Base-by-base conservation (phyloP, 2,113 vertebrate genomes). In the Addax nasomaculatus region DNA sequence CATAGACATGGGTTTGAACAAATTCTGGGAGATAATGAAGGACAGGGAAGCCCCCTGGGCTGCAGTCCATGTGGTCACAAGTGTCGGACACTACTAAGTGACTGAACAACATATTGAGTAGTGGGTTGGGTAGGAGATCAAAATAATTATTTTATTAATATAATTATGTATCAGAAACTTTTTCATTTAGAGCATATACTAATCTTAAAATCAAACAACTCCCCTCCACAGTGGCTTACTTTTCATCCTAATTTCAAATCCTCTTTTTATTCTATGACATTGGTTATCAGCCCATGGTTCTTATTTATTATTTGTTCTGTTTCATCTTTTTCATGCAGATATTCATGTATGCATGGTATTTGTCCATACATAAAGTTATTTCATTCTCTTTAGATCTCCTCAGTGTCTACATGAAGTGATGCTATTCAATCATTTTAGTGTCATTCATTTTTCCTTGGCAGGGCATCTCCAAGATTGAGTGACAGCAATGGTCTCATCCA, bases 361-460 rank as follows among this genome's bases (percentile, higher is more conserved):
- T 64, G 2, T 4, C 23, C 51, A 36, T 39, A 58, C 45, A 90
- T 7, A 80, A 64, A 0, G 7, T 12, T 29, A 53, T 3, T 55
- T 14, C 3, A 5, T 58, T 62, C 23, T n/a, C 6, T 60, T 73
- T 57, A 45, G 49, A 49, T 33, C 0, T 3, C 14, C 27, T 87
- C 7, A 47, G 0, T 55, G 30, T 19, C 49, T 1, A 19, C 2
- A 1, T 7, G 30, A 7, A 55, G 12, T 49, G 45, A 49, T 49
- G 78, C 2, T 45, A 15, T 27, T 92, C 3, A 76, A 5, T 76
- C 16, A 47, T 51, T 93, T 76, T n/a, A 62, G 15, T 16, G n/a
- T 49, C 25, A 73, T 47, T 60, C 39, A 30, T 11, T 62, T 79
- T 36, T 67, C 27, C 29, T 94, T 85, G 86, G 19, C 21, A 80